These are phyloP conservation scores for Oreotrochilus melanogaster DNA, from an alignment of 2,113 vertebrate genomes.

Conservation along the genomic window DNA sequence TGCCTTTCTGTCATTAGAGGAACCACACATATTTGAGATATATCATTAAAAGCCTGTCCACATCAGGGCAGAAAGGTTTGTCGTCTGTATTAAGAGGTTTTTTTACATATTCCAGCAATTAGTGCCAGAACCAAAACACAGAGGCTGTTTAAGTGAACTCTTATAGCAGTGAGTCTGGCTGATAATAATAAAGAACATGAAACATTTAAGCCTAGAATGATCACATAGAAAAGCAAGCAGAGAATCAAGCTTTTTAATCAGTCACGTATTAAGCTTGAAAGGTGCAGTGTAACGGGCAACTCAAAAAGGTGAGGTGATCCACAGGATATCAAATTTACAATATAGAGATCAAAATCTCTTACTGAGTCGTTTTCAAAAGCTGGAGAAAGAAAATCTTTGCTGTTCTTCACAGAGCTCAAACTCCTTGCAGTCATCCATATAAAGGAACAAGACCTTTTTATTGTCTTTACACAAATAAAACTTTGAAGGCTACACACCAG, in stretches of 20 bases:
- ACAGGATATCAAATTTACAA: constrained; percentile 59
- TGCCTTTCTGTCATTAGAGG: neutral
- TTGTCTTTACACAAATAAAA: constrained; percentile 44
- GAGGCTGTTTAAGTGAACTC: neutral
- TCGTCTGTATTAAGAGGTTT: neutral
- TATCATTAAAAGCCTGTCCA: neutral
- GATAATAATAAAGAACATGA: neutral
- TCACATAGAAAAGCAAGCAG: neutral
- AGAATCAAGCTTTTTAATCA: constrained; percentile 49
- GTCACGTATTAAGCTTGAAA: neutral
- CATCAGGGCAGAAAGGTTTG: neutral
- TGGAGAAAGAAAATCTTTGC: constrained; percentile 11
- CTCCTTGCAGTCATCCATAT: constrained; percentile 16
- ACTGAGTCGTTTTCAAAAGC: constrained; percentile 53
- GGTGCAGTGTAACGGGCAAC: neutral
- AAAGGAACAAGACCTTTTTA: constrained; percentile 17
- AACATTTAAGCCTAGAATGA: neutral
- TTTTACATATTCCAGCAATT: neutral
- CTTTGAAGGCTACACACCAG: constrained; percentile 23
- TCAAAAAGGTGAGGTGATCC: constrained; percentile 26
- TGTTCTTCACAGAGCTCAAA: constrained; percentile 35
- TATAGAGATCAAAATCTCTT: constrained; percentile 60
- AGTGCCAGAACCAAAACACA: neutral
- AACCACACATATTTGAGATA: neutral
- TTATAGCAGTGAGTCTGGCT: neutral